Base-by-base conservation (phyloP, 2,797 vertebrate genomes). In the Poecilia gillii region DNA sequence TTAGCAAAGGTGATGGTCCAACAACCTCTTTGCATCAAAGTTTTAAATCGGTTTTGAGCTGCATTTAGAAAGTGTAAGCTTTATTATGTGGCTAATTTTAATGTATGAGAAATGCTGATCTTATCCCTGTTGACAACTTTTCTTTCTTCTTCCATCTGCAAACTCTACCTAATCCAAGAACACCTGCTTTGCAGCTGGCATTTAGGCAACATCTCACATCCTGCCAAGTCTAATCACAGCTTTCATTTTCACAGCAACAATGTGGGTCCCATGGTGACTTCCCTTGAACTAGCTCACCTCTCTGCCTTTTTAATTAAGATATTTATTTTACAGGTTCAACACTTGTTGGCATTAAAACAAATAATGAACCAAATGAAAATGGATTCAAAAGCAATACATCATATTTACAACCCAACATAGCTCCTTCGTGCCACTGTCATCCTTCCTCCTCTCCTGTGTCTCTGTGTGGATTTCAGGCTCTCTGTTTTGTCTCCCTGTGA, bases 181-280 rank as follows among this genome's bases (percentile, higher is more conserved):
- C 80, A 77, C 43, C 79, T 84, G 73, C 70, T 81, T 47, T 84
- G 47, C 28, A 72, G 76, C 66, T 85, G 84, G 83, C 83, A 90
- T 87, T 88, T 85, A 84, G 57, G 57, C 31, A 84, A 33, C 75
- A 82, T 79, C 47, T 76, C 72, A 72, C 53, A 77, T 73, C 33
- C 49, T 83, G 72, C 76, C 73, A 73, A 73, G 51, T 72, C 64
- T 79, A 72, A 81, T 88, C 84, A 72, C 62, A 74, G 59, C 66
- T 79, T 84, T 59, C 78, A 14, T 80, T 62, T 31, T 68, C 36
- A 59, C 20, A 78, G 49, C 75, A 78, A 78, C 71, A 66, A 49
- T 28, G 49, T 18, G 45, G 55, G 82, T 41, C 41, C 23, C 20
- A 74, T 28, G 41, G 51, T 45, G 41, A 72, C 28, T 39, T 46